These are phyloP conservation scores for Tenebrio molitor DNA, from an alignment of 1,140 invertebrate species.

Conservation along the genomic window DNA sequence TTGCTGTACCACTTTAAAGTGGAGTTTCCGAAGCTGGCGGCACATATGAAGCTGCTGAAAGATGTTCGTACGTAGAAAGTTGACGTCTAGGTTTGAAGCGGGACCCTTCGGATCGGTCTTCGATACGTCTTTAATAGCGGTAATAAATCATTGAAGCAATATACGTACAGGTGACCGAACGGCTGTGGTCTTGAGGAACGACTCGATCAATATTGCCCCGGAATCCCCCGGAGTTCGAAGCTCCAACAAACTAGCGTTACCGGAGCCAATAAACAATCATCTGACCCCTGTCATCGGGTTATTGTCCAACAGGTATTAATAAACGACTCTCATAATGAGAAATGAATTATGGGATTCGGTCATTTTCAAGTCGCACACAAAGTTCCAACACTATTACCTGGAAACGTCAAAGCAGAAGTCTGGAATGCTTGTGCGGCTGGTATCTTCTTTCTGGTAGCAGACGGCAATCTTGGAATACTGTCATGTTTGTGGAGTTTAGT, in stretches of 20 bases:
- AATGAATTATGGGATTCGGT: constrained; percentile 45
- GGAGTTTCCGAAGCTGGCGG: too few relatives aligned
- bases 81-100: constrained; percentile 28
- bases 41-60: constrained; percentile 12
- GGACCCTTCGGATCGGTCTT: constrained; percentile 33
- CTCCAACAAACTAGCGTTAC: constrained; percentile 41
- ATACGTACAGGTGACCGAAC: constrained; percentile 58
- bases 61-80: constrained; percentile 31
- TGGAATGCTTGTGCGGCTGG: too few relatives aligned
- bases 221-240: constrained; percentile 45
- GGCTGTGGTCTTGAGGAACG: constrained; percentile 55
- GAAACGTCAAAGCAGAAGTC: too few relatives aligned
- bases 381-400: too few relatives aligned
- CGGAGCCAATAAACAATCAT: constrained; percentile 58
- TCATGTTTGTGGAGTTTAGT: constrained; percentile 24
- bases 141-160: constrained; percentile 57
- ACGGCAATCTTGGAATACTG: constrained; percentile 1
- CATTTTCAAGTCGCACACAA: background rate
- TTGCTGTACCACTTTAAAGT: too few relatives aligned
- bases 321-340: constrained; percentile 50
- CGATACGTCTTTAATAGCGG: constrained; percentile 56
- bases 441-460: background rate
- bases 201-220: constrained; percentile 56
- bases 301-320: constrained; percentile 61
- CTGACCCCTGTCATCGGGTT: constrained; percentile 58